Evolutionary conservation across 2,888 invertebrate genomes (phyloP).

Genomic region (Volucella bombylans): DNA sequence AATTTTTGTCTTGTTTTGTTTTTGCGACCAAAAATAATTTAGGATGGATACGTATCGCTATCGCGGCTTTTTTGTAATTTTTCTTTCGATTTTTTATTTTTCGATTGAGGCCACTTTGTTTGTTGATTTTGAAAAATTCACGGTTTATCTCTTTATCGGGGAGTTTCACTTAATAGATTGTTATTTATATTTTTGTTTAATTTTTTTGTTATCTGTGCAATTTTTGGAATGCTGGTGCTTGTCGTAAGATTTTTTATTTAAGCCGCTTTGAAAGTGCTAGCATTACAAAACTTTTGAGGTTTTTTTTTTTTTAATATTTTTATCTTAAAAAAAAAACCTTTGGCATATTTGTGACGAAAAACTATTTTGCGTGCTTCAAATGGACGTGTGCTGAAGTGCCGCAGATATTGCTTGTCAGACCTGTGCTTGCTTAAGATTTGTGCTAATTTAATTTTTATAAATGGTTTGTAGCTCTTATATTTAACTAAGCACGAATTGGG

Average conservation of each 20-base stretch:
- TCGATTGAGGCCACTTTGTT: conserved; percentile 49
- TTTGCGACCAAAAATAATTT: conserved; percentile 64
- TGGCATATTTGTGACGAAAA: conserved; percentile 1
- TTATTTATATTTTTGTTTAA: conserved; percentile 13
- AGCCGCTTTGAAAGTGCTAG: conserved; percentile 17
- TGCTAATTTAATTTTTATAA: too few species aligned
- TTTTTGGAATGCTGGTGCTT: conserved; percentile 46
- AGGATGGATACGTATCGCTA: conserved; percentile 80
- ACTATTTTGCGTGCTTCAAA: conserved; percentile 35
- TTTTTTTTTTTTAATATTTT: background rate
- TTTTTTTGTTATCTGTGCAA: conserved; percentile 56
- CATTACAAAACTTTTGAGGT: background rate
- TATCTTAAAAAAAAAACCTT: background rate
- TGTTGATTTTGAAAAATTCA: conserved; percentile 59
- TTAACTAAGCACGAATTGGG: too few species aligned
- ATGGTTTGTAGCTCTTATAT: too few species aligned
- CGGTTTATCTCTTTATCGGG: background rate
- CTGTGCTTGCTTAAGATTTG: too few species aligned
- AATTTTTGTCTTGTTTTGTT: conserved; percentile 45
- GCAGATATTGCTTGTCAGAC: conserved; percentile 2
- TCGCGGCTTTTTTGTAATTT: conserved; percentile 78
- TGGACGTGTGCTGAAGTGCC: conserved; percentile 34
- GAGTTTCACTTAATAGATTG: background rate
- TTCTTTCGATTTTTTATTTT: conserved; percentile 20
- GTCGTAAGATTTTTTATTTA: conserved; percentile 4